Conservation (phyloP, 2,797 vertebrate species). For the Hyperoplus lanceolatus region DNA sequence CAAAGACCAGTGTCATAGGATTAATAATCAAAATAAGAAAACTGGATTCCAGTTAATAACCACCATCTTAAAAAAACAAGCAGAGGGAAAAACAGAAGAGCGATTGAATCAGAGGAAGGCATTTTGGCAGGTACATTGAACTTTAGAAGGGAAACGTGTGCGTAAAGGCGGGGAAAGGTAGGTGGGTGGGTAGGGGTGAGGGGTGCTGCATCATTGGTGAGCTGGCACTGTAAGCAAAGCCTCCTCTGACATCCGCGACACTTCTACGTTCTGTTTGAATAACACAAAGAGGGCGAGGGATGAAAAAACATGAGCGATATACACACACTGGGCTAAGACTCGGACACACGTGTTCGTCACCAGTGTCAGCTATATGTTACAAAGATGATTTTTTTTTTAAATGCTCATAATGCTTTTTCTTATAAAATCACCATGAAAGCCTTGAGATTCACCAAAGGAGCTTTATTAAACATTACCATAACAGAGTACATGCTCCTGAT, state of each 20-base stretch:
- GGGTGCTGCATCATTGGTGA: slow-evolving; percentile 79
- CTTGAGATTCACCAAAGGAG: too few species aligned
- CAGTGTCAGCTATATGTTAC: too few species aligned
- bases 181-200: not conserved
- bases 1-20: slow-evolving; percentile 45
- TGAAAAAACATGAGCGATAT: slow-evolving; percentile 65
- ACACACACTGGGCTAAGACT: slow-evolving; percentile 5
- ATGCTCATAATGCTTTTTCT: too few species aligned
- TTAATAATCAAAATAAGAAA: slow-evolving; percentile 60
- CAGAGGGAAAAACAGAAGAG: slow-evolving; percentile 15
- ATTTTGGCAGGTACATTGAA: slow-evolving; percentile 37
- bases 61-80: slow-evolving; percentile 44
- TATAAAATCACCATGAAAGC: too few species aligned
- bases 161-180: slow-evolving; percentile 20
- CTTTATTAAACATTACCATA: too few species aligned
- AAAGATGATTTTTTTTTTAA: too few species aligned
- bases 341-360: too few species aligned
- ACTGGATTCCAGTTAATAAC: slow-evolving; percentile 84
- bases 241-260: slow-evolving; percentile 88
- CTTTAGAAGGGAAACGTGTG: slow-evolving; percentile 42
- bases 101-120: slow-evolving; percentile 19
- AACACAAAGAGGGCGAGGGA: slow-evolving; percentile 57
- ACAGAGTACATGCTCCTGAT: too few species aligned
- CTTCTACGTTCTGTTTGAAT: slow-evolving; percentile 88
- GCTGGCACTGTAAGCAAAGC: slow-evolving; percentile 88